A percentile compares a stretch with the other conserved stretches of the same genome.
Evolutionary conservation across 2,113 vertebrate species (phyloP).

Genomic region (Psittacula cyanocephala): DNA sequence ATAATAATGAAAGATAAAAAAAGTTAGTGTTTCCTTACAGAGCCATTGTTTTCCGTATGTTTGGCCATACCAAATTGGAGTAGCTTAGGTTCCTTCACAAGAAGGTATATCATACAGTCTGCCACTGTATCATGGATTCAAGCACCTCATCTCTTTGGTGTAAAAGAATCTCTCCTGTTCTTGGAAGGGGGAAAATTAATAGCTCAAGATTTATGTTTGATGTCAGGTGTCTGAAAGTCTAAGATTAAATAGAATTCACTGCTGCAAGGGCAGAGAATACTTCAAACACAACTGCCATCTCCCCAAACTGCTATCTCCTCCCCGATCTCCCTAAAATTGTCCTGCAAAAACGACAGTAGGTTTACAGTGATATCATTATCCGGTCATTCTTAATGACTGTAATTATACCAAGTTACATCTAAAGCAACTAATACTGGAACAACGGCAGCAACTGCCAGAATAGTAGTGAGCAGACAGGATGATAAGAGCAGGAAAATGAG

Average conservation of each 20-base stretch:
- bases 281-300: not conserved
- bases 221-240: not conserved
- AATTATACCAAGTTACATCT: not conserved
- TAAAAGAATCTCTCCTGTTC: not conserved
- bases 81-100: not conserved
- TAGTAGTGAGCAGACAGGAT: not conserved
- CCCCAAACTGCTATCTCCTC: not conserved
- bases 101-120: not conserved
- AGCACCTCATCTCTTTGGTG: not conserved
- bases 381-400: not conserved
- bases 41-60: not conserved
- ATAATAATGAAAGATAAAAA: not conserved
- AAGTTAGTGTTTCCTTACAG: not conserved
- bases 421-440: not conserved
- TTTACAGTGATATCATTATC: not conserved
- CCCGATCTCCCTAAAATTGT: not conserved
- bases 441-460: not conserved
- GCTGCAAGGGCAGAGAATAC: not conserved
- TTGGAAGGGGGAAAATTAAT: not conserved
- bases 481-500: slow-evolving; percentile 36
- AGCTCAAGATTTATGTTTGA: slow-evolving; percentile 1
- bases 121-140: not conserved
- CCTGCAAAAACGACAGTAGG: not conserved
- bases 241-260: not conserved
- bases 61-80: not conserved